Percentiles rank a stretch among this genome's conserved stretches.
Conservation (phyloP, 2,888 invertebrate species). For the Drosophila histrio region DNA sequence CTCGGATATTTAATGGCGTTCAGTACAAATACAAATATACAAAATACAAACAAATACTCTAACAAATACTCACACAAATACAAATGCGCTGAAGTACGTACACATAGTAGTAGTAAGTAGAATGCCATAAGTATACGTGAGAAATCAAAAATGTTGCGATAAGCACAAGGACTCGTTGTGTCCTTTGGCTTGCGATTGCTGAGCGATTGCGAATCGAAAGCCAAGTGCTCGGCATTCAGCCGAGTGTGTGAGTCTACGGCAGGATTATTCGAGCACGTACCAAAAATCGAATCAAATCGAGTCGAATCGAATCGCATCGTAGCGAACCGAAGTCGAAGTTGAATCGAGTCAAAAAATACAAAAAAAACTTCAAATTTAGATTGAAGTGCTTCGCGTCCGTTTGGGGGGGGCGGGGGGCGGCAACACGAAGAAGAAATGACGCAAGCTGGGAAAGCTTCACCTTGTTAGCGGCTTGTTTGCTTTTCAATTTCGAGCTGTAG, state of each 20-base stretch:
- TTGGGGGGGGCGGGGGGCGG: no score
- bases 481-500: slow-evolving; percentile 73
- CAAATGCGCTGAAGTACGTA: slow-evolving; percentile 28
- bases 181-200: slow-evolving; percentile 47
- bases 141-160: slow-evolving; percentile 74
- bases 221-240: slow-evolving; percentile 28
- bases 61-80: slow-evolving; percentile 44
- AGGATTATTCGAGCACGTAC: slow-evolving; percentile 74
- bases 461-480: slow-evolving; percentile 78
- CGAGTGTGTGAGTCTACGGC: slow-evolving; percentile 23
- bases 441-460: slow-evolving; percentile 58
- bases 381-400: slow-evolving; percentile 61
- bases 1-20: slow-evolving; percentile 75
- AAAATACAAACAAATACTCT: slow-evolving; percentile 11
- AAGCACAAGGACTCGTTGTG: slow-evolving; percentile 45
- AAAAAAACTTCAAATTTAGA: slow-evolving; percentile 73
- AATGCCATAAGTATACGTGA: slow-evolving; percentile 70
- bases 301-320: slow-evolving; percentile 36
- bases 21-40: slow-evolving; percentile 53
- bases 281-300: slow-evolving; percentile 50
- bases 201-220: slow-evolving; percentile 13
- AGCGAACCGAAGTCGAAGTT: slow-evolving; percentile 27
- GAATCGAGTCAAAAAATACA: slow-evolving; percentile 53
- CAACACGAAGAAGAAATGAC: slow-evolving; percentile 46
- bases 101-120: slow-evolving; percentile 25